Evolutionary conservation across 2,113 vertebrate genomes (phyloP).

Genomic region (Gopherus evgoodei): DNA sequence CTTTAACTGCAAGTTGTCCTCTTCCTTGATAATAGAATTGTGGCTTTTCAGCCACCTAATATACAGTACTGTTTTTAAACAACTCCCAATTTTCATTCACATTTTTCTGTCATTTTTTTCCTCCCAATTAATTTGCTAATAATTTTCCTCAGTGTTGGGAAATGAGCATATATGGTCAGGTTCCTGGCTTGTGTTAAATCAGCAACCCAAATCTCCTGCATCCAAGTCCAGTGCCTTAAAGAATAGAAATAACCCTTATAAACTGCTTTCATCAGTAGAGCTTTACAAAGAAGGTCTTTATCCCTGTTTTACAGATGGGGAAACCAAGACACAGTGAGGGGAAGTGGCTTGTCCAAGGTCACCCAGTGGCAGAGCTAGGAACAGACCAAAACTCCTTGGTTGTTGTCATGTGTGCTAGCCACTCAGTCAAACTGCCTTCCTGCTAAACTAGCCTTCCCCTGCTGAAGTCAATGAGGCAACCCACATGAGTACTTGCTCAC

Average conservation of each 20-base stretch:
- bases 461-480: background rate
- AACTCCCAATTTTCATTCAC: background rate
- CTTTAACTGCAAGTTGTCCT: background rate
- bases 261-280: background rate
- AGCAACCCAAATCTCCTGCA: background rate
- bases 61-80: background rate
- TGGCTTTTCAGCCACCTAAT: background rate
- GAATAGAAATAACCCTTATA: background rate
- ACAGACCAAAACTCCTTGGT: background rate
- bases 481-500: background rate
- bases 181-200: background rate
- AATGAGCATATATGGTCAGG: background rate
- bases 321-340: background rate
- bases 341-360: background rate
- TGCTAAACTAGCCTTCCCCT: too few species aligned
- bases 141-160: background rate
- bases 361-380: background rate
- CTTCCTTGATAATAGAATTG: background rate
- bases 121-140: background rate
- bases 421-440: background rate
- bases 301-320: background rate
- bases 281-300: background rate
- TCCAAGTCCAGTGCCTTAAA: background rate
- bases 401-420: background rate
- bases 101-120: background rate